Conservation (phyloP, 2,888 invertebrate species). For the Acrobasis suavella region DNA sequence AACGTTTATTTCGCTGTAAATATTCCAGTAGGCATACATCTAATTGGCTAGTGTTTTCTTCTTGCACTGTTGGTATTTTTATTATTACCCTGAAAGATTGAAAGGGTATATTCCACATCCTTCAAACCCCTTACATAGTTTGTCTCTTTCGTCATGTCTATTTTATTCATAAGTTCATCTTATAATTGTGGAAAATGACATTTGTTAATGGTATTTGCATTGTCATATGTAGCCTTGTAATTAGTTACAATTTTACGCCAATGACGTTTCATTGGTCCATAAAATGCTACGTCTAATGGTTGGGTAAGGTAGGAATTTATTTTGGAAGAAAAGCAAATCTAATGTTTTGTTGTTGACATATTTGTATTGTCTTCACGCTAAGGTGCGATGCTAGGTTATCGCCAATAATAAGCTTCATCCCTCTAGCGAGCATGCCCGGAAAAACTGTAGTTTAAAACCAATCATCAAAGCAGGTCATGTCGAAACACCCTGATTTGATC, state of each 20-base stretch:
- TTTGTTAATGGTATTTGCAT: slow-evolving; percentile 31
- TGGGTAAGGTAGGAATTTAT: slow-evolving; percentile 34
- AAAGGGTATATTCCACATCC: not conserved
- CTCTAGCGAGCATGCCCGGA: not conserved
- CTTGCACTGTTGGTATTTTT: no score
- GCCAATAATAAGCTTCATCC: slow-evolving; percentile 1
- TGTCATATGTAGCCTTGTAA: slow-evolving; percentile 24
- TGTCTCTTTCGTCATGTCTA: slow-evolving; percentile 23
- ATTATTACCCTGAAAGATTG: no score
- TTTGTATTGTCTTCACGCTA: not conserved
- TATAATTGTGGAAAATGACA: slow-evolving; percentile 33
- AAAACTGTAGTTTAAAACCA: not conserved
- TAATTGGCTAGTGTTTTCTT: no score
- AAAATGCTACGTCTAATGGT: slow-evolving; percentile 34
- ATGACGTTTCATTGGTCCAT: slow-evolving; percentile 31
- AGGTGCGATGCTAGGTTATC: not conserved
- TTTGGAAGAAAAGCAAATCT: slow-evolving; percentile 32
- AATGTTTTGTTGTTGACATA: slow-evolving; percentile 24
- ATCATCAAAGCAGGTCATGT: not conserved
- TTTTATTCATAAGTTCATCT: slow-evolving; percentile 30
- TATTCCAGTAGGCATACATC: no score
- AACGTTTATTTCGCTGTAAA: no score
- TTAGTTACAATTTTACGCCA: slow-evolving; percentile 30
- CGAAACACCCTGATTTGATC: not conserved
- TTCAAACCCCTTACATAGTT: slow-evolving; percentile 26